These are phyloP conservation scores for Stercorarius parasiticus DNA, from an alignment of 2,113 vertebrate genomes.

Conservation along the genomic window DNA sequence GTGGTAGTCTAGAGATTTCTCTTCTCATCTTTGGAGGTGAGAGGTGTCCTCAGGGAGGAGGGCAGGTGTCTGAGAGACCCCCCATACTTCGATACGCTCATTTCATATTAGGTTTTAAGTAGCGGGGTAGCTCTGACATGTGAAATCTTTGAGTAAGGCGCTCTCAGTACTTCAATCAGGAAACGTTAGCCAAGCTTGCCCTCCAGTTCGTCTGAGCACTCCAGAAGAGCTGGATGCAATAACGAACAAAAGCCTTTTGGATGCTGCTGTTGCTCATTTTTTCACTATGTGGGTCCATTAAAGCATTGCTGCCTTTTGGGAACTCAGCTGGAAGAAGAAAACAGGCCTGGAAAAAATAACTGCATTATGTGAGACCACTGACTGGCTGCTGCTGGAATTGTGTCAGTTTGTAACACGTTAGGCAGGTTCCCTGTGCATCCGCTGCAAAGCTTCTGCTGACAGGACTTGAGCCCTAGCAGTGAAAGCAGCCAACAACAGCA, in stretches of 20 bases:
- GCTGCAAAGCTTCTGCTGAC: constrained; percentile 28
- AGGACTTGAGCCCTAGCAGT: constrained; percentile 6
- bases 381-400: constrained; percentile 24
- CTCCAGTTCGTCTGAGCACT: neutral
- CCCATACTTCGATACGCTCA: accelerated
- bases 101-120: neutral
- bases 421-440: constrained; percentile 17
- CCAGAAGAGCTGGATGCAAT: constrained; percentile 40
- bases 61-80: neutral
- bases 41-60: neutral
- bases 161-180: neutral
- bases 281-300: constrained; percentile 44
- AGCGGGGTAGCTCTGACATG: neutral
- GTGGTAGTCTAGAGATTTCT: neutral
- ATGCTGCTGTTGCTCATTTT: constrained; percentile 46
- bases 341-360: constrained; percentile 50
- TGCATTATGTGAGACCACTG: constrained; percentile 35
- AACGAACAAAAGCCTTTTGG: constrained; percentile 30
- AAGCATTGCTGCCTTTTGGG: constrained; percentile 42
- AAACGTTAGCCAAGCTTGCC: neutral
- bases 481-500: neutral
- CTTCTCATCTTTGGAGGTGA: neutral
- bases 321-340: constrained; percentile 64
- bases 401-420: constrained; percentile 17
- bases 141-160: neutral